phyloP scores from a whole-genome alignment of 2,888 invertebrate species.

The Taenaris catops region DNA sequence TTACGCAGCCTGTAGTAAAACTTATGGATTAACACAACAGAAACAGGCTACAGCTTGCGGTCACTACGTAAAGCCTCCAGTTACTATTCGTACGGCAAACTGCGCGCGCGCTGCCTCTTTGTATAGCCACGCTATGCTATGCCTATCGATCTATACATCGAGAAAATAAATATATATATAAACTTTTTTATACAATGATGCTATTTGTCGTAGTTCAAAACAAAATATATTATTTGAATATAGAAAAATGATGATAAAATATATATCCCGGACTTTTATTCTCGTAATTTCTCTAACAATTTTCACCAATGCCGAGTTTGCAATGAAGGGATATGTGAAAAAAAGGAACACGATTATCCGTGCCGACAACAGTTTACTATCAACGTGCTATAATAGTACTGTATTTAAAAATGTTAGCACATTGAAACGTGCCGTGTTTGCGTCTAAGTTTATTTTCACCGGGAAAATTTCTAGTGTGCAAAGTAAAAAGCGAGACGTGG shows the following conservation, averaged over 20 bases:
- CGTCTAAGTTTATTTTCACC: constrained; percentile 70
- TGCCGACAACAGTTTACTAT: constrained; percentile 50
- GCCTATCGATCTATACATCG: constrained; percentile 17
- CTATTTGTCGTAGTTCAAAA: constrained; percentile 1
- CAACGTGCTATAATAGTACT: constrained; percentile 56
- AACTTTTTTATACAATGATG: constrained; percentile 10
- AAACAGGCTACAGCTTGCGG: constrained; percentile 62
- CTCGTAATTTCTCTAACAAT: constrained; percentile 22
- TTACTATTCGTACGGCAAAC: constrained; percentile 58
- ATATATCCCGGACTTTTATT: constrained; percentile 21
- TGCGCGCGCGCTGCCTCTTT: constrained; percentile 53
- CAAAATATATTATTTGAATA: constrained; percentile 7
- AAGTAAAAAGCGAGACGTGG: constrained; percentile 40
- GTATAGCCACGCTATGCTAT: neutral
- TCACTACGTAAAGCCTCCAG: constrained; percentile 66
- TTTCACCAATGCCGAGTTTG: constrained; percentile 47
- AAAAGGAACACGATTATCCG: constrained; percentile 67
- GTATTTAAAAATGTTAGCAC: constrained; percentile 64
- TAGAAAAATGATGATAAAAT: constrained; percentile 47
- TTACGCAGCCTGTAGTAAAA: constrained; percentile 54
- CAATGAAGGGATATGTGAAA: constrained; percentile 63
- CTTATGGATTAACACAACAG: constrained; percentile 62
- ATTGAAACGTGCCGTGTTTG: constrained; percentile 52
- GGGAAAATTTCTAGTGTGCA: constrained; percentile 68
- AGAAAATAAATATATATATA: neutral